Evolutionary conservation across 64 coral and sea anemone genomes (phyloP).

Genomic region (Catalaphyllia jardinei): DNA sequence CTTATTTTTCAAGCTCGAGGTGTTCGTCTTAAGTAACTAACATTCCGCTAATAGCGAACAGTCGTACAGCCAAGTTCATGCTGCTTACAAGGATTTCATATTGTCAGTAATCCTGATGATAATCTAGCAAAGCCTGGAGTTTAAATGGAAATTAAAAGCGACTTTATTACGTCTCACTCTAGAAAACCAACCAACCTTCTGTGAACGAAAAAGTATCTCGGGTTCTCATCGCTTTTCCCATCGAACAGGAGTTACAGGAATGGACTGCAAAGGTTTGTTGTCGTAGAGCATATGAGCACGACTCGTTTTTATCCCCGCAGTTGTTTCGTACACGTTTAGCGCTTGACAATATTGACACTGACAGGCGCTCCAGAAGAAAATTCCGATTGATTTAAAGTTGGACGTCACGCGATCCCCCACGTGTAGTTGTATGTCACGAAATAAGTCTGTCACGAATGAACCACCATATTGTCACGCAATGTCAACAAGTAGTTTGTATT

Average conservation of each 20-base stretch:
- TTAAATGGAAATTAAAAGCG: too few species aligned
- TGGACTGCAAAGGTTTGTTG: slow-evolving; percentile 75
- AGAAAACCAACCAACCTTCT: slow-evolving; percentile 27
- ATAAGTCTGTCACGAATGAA: too few species aligned
- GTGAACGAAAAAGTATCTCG: slow-evolving; percentile 54
- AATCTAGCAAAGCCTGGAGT: too few species aligned
- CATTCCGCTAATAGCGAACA: too few species aligned
- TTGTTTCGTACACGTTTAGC: not conserved
- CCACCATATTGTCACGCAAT: too few species aligned
- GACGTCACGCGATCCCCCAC: not conserved
- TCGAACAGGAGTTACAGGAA: slow-evolving; percentile 63
- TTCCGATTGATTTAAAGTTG: not conserved
- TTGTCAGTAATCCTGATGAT: too few species aligned
- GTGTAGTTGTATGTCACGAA: not conserved
- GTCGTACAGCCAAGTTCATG: too few species aligned
- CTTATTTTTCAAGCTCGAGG: too few species aligned
- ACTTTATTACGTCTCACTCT: too few species aligned
- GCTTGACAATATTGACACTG: not conserved
- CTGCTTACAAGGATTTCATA: too few species aligned
- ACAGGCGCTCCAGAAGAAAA: not conserved
- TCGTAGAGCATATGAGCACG: slow-evolving; percentile 89
- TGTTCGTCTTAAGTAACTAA: too few species aligned
- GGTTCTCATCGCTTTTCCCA: slow-evolving; percentile 68
- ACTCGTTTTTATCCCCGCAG: slow-evolving; percentile 37
- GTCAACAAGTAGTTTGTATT: too few species aligned